These are phyloP conservation scores for Uloborus plumipes DNA, from an alignment of 2,888 invertebrate genomes.

Conservation along the genomic window DNA sequence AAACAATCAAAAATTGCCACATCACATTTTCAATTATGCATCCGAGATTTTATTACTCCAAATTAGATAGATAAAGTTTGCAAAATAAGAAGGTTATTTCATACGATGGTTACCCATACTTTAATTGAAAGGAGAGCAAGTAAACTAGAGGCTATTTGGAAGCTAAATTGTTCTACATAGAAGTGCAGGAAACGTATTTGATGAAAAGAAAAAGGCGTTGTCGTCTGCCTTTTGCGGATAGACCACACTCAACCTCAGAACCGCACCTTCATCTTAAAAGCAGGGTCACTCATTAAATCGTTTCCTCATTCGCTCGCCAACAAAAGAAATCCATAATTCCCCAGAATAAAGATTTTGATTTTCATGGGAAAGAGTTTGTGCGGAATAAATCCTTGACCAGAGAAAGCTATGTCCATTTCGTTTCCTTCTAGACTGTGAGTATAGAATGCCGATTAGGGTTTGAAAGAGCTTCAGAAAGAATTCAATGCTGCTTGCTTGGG, in stretches of 20 bases:
- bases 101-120: too few relatives aligned
- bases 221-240: background rate
- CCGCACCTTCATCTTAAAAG: constrained; percentile 8
- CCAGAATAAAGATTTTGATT: background rate
- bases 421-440: too few relatives aligned
- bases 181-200: background rate
- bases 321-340: constrained; percentile 1
- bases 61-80: background rate
- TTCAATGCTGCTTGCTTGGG: too few relatives aligned
- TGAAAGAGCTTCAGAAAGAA: too few relatives aligned
- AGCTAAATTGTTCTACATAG: constrained; percentile 7
- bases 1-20: too few relatives aligned
- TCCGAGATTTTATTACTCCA: too few relatives aligned
- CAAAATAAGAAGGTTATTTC: too few relatives aligned
- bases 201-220: constrained; percentile 6
- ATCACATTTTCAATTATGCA: too few relatives aligned
- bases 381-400: too few relatives aligned
- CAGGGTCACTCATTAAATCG: background rate
- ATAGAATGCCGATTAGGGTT: too few relatives aligned
- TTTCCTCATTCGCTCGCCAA: constrained; percentile 2
- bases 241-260: background rate
- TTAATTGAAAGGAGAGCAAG: background rate
- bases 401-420: too few relatives aligned
- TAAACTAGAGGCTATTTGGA: background rate
- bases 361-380: too few relatives aligned